Conservation (phyloP, 2,888 invertebrate species). For the Apodemia mormo region DNA sequence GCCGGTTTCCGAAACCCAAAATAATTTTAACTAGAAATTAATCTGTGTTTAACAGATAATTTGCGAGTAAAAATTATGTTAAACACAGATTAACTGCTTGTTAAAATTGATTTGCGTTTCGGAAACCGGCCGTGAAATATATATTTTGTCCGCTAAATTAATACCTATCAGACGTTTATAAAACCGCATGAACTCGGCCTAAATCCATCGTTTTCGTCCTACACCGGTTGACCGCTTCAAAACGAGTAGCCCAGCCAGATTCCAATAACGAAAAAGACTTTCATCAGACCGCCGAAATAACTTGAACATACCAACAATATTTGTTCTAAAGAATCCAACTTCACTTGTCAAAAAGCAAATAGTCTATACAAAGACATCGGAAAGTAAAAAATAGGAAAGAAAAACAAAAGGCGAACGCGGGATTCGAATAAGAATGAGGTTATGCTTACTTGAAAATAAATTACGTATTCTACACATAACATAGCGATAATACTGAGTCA, state of each 20-base stretch:
- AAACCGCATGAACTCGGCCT: background rate
- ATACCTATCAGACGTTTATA: background rate
- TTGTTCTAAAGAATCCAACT: slow-evolving; percentile 64
- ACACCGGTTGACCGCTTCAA: slow-evolving; percentile 25
- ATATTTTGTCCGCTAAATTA: background rate
- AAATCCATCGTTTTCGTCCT: slow-evolving; percentile 21
- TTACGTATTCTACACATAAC: slow-evolving; percentile 3
- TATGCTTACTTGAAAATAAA: slow-evolving; percentile 2
- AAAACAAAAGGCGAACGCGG: slow-evolving; percentile 64
- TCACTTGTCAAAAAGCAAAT: slow-evolving; percentile 76
- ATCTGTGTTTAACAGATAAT: too few species aligned
- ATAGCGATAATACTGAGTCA: slow-evolving; percentile 5
- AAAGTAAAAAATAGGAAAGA: slow-evolving; percentile 63
- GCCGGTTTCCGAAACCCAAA: too few species aligned
- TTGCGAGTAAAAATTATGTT: too few species aligned
- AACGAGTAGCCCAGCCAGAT: slow-evolving; percentile 39
- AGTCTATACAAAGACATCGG: slow-evolving; percentile 62
- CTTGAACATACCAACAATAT: slow-evolving; percentile 57
- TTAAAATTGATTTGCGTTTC: too few species aligned
- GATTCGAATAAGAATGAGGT: slow-evolving; percentile 58
- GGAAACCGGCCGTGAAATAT: background rate
- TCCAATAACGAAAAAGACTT: slow-evolving; percentile 37
- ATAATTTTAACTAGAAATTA: too few species aligned
- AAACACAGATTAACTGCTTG: too few species aligned
- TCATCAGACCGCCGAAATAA: slow-evolving; percentile 47